Base-by-base conservation (phyloP, 2,888 invertebrate species). In the Melikaiella ostensackeni region DNA sequence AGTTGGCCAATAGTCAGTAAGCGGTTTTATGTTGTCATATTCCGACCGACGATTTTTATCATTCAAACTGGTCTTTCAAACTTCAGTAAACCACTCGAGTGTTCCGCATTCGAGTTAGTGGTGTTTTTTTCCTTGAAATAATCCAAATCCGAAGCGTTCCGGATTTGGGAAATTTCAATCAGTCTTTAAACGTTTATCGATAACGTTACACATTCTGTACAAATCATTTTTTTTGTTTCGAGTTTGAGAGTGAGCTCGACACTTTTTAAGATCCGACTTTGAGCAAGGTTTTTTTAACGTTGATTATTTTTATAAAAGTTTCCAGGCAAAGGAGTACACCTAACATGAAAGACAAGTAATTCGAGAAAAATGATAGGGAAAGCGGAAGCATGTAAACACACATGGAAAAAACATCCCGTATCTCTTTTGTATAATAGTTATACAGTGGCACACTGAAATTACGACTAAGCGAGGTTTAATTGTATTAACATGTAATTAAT, bases 401-500 rank as follows among this genome's bases (percentile, higher is more conserved):
- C 16, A 42, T 27, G 16, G 27, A 42, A 42, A 70, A 77, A 70
- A 85, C 84, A 88, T 86, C 83, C 84, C 87, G 87, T 89, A 89
- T 86, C 88, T 90, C 85, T 89, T 89, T 88, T 89, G 89, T 90
- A 89, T 89, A 88, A 89, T 90, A 89, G 88, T 85, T 88, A 78
- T 76, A 87, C 86, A 89, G 88, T 88, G 59, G 88, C 85, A 88
- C 86, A 87, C 81, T 86, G 85, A 86, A 86, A 86, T 82, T 84
- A 85, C 83, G 63, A 81, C 77, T 85, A 87, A 86, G 85, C 83
- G 82, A 86, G 86, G 83, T 88, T 88, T 88, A 87, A 87, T 88
- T 90, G 87, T 90, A 90, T 87, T 86, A 88, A 87, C 87, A 86
- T 90, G 90, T 91, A 90, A 91, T 89, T 90, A 90, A 84, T 88